These are phyloP conservation scores for Harpagoxenus sublaevis DNA, from an alignment of 2,888 invertebrate genomes.

Conservation along the genomic window DNA sequence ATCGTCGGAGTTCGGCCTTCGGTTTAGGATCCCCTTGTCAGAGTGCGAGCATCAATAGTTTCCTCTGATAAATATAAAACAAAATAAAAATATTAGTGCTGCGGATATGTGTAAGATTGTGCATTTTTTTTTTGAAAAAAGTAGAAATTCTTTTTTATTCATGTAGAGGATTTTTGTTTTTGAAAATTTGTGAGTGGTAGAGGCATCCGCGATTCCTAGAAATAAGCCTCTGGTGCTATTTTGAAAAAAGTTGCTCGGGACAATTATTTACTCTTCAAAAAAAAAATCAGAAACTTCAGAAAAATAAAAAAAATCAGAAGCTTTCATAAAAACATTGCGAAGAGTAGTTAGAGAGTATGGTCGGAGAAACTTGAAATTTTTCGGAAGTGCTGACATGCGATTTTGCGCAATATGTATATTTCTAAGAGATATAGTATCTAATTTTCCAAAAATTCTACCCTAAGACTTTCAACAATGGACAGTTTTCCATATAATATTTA, in stretches of 20 bases:
- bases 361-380: background rate
- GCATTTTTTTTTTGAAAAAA: no score
- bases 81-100: background rate
- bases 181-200: no score
- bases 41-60: background rate
- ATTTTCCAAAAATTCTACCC: background rate
- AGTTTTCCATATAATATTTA: background rate
- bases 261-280: background rate
- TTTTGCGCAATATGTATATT: background rate
- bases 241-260: background rate
- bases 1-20: no score
- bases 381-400: background rate
- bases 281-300: background rate
- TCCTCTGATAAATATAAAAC: background rate
- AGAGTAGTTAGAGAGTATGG: background rate
- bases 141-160: no score
- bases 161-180: no score
- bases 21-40: no score
- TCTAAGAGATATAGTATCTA: background rate
- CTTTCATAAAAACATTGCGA: background rate
- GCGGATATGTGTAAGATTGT: background rate
- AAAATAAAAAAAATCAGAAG: no score
- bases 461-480: no score
- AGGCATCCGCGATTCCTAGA: no score
- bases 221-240: background rate